These are phyloP conservation scores for Podocnemis expansa DNA, from an alignment of 2,113 vertebrate species.

Conservation along the genomic window DNA sequence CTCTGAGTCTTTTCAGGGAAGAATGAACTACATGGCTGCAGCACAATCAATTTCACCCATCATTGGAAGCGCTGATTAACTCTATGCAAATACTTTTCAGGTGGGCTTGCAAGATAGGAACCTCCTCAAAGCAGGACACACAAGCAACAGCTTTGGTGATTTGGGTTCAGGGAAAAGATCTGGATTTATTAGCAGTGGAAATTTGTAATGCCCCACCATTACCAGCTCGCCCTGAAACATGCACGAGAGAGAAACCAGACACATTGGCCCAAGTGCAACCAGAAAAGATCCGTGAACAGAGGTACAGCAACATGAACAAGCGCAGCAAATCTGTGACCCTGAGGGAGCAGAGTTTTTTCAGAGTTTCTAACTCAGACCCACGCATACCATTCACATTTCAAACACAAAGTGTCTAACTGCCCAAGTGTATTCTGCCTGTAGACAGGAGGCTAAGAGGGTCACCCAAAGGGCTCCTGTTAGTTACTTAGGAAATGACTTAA, in stretches of 20 bases:
- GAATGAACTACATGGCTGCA: background rate
- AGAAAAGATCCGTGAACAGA: background rate
- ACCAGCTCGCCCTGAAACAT: background rate
- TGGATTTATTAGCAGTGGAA: background rate
- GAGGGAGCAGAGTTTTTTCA: background rate
- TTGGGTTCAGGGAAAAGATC: background rate
- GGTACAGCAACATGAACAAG: no score
- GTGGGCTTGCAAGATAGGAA: background rate
- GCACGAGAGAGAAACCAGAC: background rate
- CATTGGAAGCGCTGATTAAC: constrained; percentile 7
- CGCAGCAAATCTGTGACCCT: background rate
- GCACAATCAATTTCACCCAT: constrained; percentile 13
- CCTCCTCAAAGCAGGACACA: background rate
- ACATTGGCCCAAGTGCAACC: no score
- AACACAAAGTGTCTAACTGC: background rate
- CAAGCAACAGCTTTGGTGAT: background rate
- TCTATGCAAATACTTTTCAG: background rate
- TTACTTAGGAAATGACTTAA: constrained; percentile 30
- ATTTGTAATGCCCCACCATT: background rate
- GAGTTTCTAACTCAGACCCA: background rate
- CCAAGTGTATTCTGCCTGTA: background rate
- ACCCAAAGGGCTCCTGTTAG: background rate
- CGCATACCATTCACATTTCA: background rate
- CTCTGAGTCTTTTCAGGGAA: background rate
- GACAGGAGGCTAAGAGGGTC: background rate